Base-by-base conservation (phyloP, 2,113 vertebrate species). In the Odontophorus gujanensis region DNA sequence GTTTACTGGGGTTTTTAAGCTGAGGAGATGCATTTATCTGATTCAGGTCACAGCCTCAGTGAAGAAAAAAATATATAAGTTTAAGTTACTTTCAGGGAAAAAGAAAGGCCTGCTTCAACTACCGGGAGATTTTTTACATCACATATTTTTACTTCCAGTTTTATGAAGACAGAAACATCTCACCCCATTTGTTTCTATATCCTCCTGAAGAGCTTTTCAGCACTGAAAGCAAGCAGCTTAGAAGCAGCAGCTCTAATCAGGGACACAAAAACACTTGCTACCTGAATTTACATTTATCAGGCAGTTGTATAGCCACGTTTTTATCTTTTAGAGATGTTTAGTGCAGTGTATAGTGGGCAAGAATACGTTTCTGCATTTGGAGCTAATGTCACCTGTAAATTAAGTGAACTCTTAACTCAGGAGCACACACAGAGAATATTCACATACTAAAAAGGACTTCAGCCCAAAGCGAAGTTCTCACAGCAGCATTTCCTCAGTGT, bases 21-120 rank as follows among this genome's bases (percentile, higher is more conserved):
- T 24, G 3, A 30, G 0, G 2, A 48, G 58, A 51, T 7, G 5
- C 50, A 61, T 71, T 90, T 73, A 25, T 81, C 90, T 81, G 71
- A 77, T 93, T 85, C 79, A 79, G 84, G 87, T 79, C 71, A 61
- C 24, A 62, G 75, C 43, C 87, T 89, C 84, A 87, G 88, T 58
- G 90, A 86, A 78, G 25, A 13, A 78, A 93, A 89, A 88, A 63
- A 89, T 85, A 67, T 30, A 93, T 32, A 16, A 59, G 34, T 75
- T 20, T 43, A 71, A 38, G 61, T 14, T 90, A 71, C 90, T 90
- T 92, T 57, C n/a, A 30, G 53, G 11, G 36, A 38, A 0, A 4
- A 47, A 1, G 3, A 78, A 47, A 55, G 10, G 6, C 21, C 36
- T 36, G 50, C 5, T 59, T 72, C 13, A 79, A 38, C 43, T 72